Evolutionary conservation across 2,797 vertebrate species (phyloP).

Genomic region (Characodon lateralis): DNA sequence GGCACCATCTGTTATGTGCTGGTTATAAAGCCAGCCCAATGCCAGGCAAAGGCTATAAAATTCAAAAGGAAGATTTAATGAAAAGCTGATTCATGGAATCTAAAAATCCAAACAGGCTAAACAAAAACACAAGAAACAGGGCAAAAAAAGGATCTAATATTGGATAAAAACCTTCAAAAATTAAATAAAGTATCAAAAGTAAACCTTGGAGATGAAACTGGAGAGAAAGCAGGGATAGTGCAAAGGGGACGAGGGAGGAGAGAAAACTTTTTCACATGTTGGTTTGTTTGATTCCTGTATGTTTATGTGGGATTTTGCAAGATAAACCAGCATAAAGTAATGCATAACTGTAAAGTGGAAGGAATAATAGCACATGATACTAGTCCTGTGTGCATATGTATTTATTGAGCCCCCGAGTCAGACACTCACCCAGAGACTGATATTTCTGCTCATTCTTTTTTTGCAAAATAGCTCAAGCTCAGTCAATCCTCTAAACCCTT

Average conservation of each 20-base stretch:
- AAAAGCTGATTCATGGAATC: background rate
- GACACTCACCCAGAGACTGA: background rate
- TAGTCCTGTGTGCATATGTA: background rate
- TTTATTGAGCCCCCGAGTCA: background rate
- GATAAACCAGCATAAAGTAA: background rate
- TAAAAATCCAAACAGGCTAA: background rate
- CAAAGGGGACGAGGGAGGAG: background rate
- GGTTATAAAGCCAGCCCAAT: constrained; percentile 1
- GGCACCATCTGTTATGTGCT: constrained; percentile 45
- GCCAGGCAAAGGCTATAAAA: constrained; percentile 9
- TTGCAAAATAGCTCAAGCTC: background rate
- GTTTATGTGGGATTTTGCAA: background rate
- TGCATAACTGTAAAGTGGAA: background rate
- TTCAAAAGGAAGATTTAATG: background rate
- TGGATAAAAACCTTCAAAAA: background rate
- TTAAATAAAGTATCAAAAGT: background rate
- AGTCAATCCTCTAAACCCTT: background rate
- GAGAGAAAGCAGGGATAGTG: background rate
- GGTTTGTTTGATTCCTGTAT: background rate
- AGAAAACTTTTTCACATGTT: background rate
- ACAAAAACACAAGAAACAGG: background rate
- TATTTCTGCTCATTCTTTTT: background rate
- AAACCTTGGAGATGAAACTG: background rate
- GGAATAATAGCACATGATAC: too few relatives aligned
- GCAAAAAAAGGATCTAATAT: background rate